These are phyloP conservation scores for Netelia inedita DNA, from an alignment of 2,888 invertebrate genomes.

Conservation along the genomic window DNA sequence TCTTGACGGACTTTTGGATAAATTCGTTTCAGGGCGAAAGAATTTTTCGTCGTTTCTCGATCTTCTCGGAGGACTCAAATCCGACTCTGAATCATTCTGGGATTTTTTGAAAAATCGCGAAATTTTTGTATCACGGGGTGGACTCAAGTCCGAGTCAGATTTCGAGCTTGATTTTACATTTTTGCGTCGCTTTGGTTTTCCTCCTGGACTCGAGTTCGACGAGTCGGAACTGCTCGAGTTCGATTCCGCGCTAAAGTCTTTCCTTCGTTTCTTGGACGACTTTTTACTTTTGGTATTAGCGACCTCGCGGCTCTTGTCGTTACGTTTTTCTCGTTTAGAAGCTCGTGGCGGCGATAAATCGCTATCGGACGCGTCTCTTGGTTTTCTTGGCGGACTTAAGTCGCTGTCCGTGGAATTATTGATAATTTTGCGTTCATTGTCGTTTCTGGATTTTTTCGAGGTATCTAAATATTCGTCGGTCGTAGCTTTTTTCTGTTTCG, in stretches of 20 bases:
- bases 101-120: constrained; percentile 55
- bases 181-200: constrained; percentile 62
- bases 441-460: constrained; percentile 63
- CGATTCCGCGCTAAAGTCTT: constrained; percentile 20
- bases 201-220: constrained; percentile 76
- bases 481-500: constrained; percentile 28
- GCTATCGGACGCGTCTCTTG: constrained; percentile 18
- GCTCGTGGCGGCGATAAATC: constrained; percentile 42
- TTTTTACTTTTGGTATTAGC: constrained; percentile 12
- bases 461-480: constrained; percentile 69
- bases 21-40: background rate
- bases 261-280: constrained; percentile 20
- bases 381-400: constrained; percentile 63
- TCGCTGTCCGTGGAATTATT: constrained; percentile 62
- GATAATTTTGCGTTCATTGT: constrained; percentile 16
- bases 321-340: background rate
- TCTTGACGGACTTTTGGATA: background rate
- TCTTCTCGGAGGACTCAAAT: constrained; percentile 67
- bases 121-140: constrained; percentile 47
- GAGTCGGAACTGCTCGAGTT: constrained; percentile 63
- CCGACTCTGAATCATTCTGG: constrained; percentile 63
- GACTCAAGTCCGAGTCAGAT: constrained; percentile 76
- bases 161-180: constrained; percentile 47
- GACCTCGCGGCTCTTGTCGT: background rate
- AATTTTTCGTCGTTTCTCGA: constrained; percentile 45